Evolutionary conservation across 2,888 invertebrate species (phyloP), one percentile per base, ranked within the genome.

Genomic region (Toxonevra muliebris): DNA sequence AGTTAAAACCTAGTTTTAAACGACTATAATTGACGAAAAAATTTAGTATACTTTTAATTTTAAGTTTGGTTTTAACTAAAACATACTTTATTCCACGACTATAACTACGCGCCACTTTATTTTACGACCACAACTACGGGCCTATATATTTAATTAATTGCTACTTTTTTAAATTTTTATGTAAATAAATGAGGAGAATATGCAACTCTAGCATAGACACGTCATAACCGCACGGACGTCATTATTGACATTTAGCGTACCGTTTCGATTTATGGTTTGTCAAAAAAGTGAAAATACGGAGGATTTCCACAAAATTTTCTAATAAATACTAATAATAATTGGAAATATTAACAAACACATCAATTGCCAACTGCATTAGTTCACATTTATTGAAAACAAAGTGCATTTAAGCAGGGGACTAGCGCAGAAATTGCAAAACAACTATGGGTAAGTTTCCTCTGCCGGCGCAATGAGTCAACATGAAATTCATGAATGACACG

Each of bases 281-380:
- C 64, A 69, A 69, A 72, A 71, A 66, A 52, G 55, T 60, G 69
- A 59, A 66, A 67, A 71, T 69, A 72, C 59, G 63, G n/a, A 63
- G 15, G 57, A 64, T 65, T 73, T 71, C 65, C 66, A 53, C 70
- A 72, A 70, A n/a, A 70, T 72, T 71, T 73, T 70, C 65, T 68
- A 69, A 62, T 68, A 73, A 71, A 71, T 53, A 63, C 67, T 54
- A 20, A 40, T 67, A 66, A 66, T 57, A 45, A 0, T 17, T n/a
- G 15, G 45, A 50, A 69, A 68, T 57, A 19, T 45, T 7, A 15
- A 59, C 30, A 66, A 45, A 41, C 48, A 1, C 53, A 53, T 5
- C 45, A 54, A 65, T 61, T 41, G 19, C 17, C 50, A 12, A 42
- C 17, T 60, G 55, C 10, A 3, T 55, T 30, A 15, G 19, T 41